A percentile compares a stretch with the other conserved stretches of the same genome.
phyloP scores from a whole-genome alignment of 2,888 invertebrate genomes.

The Eulithis testata region DNA sequence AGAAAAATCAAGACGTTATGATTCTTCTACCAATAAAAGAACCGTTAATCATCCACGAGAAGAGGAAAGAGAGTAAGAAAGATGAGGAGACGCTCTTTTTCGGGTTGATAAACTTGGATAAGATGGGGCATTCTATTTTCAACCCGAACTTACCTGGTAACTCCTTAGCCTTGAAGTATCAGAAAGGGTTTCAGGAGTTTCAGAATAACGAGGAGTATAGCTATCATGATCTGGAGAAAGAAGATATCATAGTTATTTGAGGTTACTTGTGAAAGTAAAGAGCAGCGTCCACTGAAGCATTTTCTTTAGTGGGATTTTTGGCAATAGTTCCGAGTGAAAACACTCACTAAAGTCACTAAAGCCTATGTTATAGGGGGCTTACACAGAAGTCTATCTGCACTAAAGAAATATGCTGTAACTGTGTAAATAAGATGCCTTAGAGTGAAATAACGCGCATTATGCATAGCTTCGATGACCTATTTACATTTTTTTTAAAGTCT shows the following conservation, averaged over 20 bases:
- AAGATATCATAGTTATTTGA: slow-evolving; percentile 64
- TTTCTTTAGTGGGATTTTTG: background rate
- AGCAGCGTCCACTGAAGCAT: slow-evolving; percentile 8
- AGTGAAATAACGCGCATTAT: no score
- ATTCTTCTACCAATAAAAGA: slow-evolving; percentile 70
- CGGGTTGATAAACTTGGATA: slow-evolving; percentile 68
- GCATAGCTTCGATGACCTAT: no score
- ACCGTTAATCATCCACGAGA: slow-evolving; percentile 62
- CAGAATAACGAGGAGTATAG: slow-evolving; percentile 44
- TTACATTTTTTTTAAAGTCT: no score
- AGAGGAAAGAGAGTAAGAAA: slow-evolving; percentile 31
- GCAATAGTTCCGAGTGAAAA: no score
- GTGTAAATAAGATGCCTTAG: no score
- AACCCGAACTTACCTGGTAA: slow-evolving; percentile 60
- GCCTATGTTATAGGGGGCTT: no score
- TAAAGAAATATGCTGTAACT: no score
- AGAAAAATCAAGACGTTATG: slow-evolving; percentile 62
- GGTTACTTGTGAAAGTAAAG: slow-evolving; percentile 18
- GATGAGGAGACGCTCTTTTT: slow-evolving; percentile 66
- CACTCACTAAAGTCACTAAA: no score
- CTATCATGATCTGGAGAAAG: slow-evolving; percentile 55
- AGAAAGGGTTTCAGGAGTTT: slow-evolving; percentile 69
- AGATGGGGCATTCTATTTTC: slow-evolving; percentile 64
- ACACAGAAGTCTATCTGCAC: no score
- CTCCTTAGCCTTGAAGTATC: slow-evolving; percentile 74